Percentiles rank a stretch among this genome's conserved stretches.
Evolutionary conservation across 2,888 invertebrate species (phyloP).

Genomic region (Perizoma affinitatum): DNA sequence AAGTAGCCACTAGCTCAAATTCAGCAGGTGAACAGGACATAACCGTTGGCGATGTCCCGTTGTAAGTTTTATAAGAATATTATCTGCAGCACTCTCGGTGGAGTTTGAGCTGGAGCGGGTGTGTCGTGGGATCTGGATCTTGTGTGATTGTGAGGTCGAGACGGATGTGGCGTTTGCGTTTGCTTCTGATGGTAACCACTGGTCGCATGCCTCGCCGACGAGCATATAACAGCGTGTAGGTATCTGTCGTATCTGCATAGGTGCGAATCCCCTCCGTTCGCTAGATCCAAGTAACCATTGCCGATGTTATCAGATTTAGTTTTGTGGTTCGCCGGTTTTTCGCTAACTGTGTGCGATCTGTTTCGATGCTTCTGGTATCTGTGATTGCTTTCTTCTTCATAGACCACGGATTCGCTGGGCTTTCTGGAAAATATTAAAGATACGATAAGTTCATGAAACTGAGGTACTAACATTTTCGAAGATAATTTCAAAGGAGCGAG

Average conservation of each 20-base stretch:
- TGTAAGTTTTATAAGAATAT: constrained; percentile 78
- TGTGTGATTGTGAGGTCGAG: constrained; percentile 48
- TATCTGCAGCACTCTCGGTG: constrained; percentile 77
- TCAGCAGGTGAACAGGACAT: constrained; percentile 52
- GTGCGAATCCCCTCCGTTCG: constrained; percentile 84
- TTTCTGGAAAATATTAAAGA: constrained; percentile 73
- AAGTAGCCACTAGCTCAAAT: constrained; percentile 7
- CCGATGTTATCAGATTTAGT: constrained; percentile 65
- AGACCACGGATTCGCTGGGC: constrained; percentile 74
- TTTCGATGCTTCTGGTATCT: constrained; percentile 77
- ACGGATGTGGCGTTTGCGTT: constrained; percentile 50
- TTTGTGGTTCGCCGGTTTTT: constrained; percentile 72
- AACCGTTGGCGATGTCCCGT: constrained; percentile 54
- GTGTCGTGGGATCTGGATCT: constrained; percentile 75
- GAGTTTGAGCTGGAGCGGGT: constrained; percentile 48
- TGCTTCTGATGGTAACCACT: constrained; percentile 78
- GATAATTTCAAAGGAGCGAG: too few relatives aligned
- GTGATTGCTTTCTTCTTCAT: constrained; percentile 61
- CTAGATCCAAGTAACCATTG: constrained; percentile 85
- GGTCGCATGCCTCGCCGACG: constrained; percentile 76
- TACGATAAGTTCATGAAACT: not conserved
- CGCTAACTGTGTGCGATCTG: constrained; percentile 81
- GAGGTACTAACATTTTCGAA: too few relatives aligned
- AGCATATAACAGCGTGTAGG: constrained; percentile 86
- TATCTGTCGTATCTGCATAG: constrained; percentile 85